Conservation (phyloP, 2,888 invertebrate genomes). For the Aromia moschata region DNA sequence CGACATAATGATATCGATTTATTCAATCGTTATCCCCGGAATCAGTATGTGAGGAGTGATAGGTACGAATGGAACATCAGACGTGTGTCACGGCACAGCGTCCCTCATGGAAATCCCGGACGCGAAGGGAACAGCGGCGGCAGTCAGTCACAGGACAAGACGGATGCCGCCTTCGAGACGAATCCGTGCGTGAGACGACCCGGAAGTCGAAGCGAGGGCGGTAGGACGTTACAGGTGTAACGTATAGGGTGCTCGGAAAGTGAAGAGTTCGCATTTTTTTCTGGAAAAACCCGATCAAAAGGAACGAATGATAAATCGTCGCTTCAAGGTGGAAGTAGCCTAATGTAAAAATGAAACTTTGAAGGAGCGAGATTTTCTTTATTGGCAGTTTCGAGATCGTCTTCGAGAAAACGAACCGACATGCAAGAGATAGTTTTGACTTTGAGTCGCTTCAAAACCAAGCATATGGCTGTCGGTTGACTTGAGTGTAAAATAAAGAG, state of each 20-base stretch:
- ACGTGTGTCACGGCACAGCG: conserved; percentile 21
- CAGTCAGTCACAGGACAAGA: conserved; percentile 49
- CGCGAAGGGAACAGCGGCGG: conserved; percentile 36
- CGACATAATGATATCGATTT: conserved; percentile 19
- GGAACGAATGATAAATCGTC: too few relatives aligned
- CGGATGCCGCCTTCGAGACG: conserved; percentile 47
- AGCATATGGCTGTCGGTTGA: too few relatives aligned
- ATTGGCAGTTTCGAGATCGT: too few relatives aligned
- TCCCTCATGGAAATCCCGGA: conserved; percentile 31
- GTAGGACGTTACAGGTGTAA: conserved; percentile 50
- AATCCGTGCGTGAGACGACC: conserved; percentile 45
- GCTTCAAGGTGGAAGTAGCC: too few relatives aligned
- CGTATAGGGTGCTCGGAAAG: conserved; percentile 38
- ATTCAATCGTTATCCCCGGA: conserved; percentile 13
- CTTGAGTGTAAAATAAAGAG: too few relatives aligned
- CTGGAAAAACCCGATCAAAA: too few relatives aligned
- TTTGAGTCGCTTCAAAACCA: too few relatives aligned
- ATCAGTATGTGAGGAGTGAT: conserved; percentile 24
- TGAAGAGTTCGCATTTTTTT: too few relatives aligned
- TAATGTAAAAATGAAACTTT: too few relatives aligned
- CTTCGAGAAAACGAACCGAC: too few relatives aligned
- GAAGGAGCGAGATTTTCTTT: too few relatives aligned
- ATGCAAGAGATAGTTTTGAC: too few relatives aligned
- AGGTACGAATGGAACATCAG: conserved; percentile 10
- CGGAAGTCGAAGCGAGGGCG: conserved; percentile 41